phyloP scores from a whole-genome alignment of 2,797 vertebrate genomes.

The Sebastes nivosus region DNA sequence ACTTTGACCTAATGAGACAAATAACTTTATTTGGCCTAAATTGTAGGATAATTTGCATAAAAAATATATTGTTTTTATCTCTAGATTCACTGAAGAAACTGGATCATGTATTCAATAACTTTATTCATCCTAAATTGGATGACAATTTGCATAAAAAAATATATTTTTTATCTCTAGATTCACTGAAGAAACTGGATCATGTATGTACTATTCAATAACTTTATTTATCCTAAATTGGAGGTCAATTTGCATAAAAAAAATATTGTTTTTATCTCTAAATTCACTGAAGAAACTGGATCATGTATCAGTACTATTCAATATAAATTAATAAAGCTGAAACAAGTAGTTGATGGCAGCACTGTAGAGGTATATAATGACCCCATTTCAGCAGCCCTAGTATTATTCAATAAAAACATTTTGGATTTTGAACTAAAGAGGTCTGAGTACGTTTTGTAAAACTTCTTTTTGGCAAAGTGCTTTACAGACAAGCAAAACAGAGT shows the following conservation, averaged over 20 bases:
- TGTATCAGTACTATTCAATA: no score
- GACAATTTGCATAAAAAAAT: no score
- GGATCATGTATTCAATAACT: not conserved
- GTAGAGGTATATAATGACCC: no score
- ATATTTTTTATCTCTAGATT: not conserved
- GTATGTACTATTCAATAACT: not conserved
- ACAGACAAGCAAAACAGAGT: conserved; percentile 6
- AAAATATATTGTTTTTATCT: not conserved
- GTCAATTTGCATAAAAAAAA: no score
- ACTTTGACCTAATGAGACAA: not conserved
- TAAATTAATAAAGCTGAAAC: no score
- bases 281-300: no score
- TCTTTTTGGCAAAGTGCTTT: not conserved
- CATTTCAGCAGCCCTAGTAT: no score
- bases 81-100: not conserved
- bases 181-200: not conserved
- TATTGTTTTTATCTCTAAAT: no score
- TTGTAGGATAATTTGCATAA: not conserved
- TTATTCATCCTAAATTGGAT: no score
- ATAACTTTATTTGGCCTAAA: not conserved
- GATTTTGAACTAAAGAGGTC: not conserved
- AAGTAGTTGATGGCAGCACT: no score
- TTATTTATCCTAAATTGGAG: no score
- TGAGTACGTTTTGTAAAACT: not conserved
- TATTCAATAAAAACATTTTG: not conserved